Evolutionary conservation across 2,797 vertebrate genomes (phyloP), one percentile per base, ranked within the genome.

Genomic region (Dendrocincla tyrannina): DNA sequence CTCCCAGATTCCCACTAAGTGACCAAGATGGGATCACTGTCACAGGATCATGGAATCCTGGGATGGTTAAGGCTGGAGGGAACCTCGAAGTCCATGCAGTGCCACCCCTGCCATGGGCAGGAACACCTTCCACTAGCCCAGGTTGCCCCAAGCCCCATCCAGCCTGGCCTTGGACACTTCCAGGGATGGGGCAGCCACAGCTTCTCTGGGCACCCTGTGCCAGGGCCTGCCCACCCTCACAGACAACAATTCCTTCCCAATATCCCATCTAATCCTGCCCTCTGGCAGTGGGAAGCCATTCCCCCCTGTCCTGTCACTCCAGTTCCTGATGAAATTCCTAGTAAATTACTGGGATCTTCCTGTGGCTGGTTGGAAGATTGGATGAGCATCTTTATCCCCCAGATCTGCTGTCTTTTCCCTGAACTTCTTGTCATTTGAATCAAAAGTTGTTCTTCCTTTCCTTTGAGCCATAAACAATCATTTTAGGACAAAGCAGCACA

Each of bases 71-170:
- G 47, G 12, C 7, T n/a, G 49, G 49, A 5, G 53, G 32, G 16
- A 7, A 37, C 9, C 17, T 63, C 3, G 24, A 22, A 76, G 10
- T 13, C 4, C 56, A 13, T 0, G 18, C 41, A 49, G 32, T 68
- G 2, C 22, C 63, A n/a, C 5, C 24, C 17, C 33, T 41, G 37
- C 28, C 59, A 10, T 22, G 39, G 59, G 28, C 59, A 63, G 60
- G 39, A 32, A 50, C 64, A 37, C 10, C 4, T 63, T 1, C 35
- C 49, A 6, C 11, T 3, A 0, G 8, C n/a, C 42, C 78, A 16
- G 33, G 8, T 0, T 55, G 33, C 7, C 47, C 5, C 3, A 5
- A 58, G 15, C 23, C 15, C 18, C 2, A 1, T 59, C 39, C 68
- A 52, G 30, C 42, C 35, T 41, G 56, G 16, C 27, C 50, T 55